Base-by-base conservation (phyloP, 2,888 invertebrate genomes). In the Formica aserva region DNA sequence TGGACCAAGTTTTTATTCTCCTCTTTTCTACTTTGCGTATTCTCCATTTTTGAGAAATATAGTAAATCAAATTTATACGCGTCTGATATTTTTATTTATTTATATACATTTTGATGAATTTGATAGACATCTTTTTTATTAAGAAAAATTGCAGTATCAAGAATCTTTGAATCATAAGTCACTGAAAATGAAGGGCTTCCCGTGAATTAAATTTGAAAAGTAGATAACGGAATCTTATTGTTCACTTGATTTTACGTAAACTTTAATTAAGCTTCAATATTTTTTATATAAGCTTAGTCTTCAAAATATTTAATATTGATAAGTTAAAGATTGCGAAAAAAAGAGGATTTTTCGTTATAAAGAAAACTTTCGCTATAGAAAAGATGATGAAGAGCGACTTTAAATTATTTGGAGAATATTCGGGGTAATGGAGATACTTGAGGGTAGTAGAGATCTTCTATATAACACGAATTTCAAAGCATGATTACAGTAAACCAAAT, bases 401-500 rank as follows among this genome's bases (percentile, higher is more conserved):
- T 4, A 57, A 11, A 63, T 60, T 29, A 26, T 11, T 41, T 32
- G 22, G 0, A 8, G 15, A 38, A 38, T 66, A 15, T 45, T n/a
- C 15, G 15, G 22, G 4, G n/a, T 3, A 22, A 15, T 15, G 22
- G 45, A 60, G 45, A 26, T 18, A 22, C 22, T 22, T 22, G 22
- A 35, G n/a, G 38, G 6, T 13, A 15, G 41, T 38, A 22, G n/a
- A 55, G 18, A 48, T 48, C 48, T 55, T 26, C 11, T 26, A 35
- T 38, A 55, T 11, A 35, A 22, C 35, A 45, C 13, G 22, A 57
- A 3, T 45, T 60, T 45, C 32, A 45, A 78, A 78, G 22, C 32
- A 45, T 45, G 72, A 71, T 78, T 78, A 78, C 71, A 38, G 78
- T 71, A 71, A 69, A 78, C 26, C 48, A 55, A 29, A 65, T 38